These are phyloP conservation scores for Dryococelus australis DNA, from an alignment of 2,888 invertebrate species.

Conservation along the genomic window DNA sequence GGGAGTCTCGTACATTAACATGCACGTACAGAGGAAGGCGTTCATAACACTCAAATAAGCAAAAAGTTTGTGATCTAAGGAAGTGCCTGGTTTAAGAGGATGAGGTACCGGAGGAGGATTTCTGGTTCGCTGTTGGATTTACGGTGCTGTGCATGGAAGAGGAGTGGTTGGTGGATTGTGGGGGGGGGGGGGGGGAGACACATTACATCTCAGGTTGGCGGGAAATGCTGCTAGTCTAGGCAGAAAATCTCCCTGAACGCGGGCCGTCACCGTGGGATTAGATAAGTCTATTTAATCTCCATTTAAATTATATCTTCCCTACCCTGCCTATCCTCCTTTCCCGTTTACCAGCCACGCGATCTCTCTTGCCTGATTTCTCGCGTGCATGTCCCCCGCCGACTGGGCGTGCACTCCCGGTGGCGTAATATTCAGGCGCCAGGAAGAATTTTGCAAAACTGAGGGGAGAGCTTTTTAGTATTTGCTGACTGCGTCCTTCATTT, in stretches of 20 bases:
- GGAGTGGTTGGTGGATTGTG: too few species aligned
- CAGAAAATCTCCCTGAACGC: constrained; percentile 29
- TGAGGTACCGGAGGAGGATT: neutral
- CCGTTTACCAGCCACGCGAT: neutral
- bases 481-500: neutral
- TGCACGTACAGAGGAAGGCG: neutral
- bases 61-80: neutral
- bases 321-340: constrained; percentile 18
- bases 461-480: too few species aligned
- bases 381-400: too few species aligned
- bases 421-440: too few species aligned
- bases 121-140: neutral
- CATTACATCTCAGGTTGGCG: constrained; percentile 23
- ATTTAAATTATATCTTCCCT: constrained; percentile 42
- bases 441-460: too few species aligned
- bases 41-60: neutral
- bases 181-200: neutral
- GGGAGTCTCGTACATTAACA: too few species aligned
- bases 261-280: constrained; percentile 37
- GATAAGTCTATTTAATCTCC: constrained; percentile 43
- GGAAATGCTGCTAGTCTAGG: constrained; percentile 21
- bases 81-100: neutral
- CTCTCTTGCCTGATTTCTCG: neutral
- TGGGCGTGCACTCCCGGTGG: too few species aligned
- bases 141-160: neutral